These are phyloP conservation scores for Argyrosomus regius DNA, from an alignment of 2,797 vertebrate species.

Conservation along the genomic window DNA sequence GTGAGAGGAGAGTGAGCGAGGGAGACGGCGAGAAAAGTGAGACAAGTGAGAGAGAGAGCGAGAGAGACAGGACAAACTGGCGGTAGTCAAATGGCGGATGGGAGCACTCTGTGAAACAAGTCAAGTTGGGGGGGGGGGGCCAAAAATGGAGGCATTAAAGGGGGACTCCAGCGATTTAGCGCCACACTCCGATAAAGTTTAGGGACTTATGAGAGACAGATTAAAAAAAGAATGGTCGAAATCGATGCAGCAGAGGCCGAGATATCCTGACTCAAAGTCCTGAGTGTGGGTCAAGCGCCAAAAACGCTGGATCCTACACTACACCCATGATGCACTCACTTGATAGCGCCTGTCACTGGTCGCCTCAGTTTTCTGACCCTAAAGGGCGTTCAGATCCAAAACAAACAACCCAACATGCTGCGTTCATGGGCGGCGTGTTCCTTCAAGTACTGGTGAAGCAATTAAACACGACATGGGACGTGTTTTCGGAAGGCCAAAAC, in stretches of 20 bases:
- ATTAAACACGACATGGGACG: not conserved
- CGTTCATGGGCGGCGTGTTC: not conserved
- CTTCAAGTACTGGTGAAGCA: not conserved
- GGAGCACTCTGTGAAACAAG: conserved; percentile 73
- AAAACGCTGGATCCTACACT: not conserved
- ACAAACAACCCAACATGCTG: not conserved
- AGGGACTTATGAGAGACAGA: not conserved
- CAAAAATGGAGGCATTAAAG: conserved; percentile 73
- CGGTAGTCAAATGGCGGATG: conserved; percentile 75
- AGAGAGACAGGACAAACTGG: conserved; percentile 65
- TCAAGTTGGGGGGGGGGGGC: conserved; percentile 64
- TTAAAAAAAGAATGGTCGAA: conserved; percentile 40
- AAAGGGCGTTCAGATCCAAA: conserved; percentile 16
- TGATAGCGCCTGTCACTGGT: not conserved
- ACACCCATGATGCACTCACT: conserved; percentile 43
- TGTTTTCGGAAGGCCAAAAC: not conserved
- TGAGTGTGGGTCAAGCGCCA: not conserved
- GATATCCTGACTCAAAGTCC: conserved; percentile 8
- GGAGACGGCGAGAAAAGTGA: conserved; percentile 25
- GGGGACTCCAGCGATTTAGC: conserved; percentile 17
- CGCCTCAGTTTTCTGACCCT: not conserved
- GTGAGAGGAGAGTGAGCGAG: conserved; percentile 52
- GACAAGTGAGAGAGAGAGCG: conserved; percentile 40
- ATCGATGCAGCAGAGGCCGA: conserved; percentile 29
- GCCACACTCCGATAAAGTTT: conserved; percentile 27